phyloP scores from a whole-genome alignment of 2,888 invertebrate species.

The Villa cingulata region DNA sequence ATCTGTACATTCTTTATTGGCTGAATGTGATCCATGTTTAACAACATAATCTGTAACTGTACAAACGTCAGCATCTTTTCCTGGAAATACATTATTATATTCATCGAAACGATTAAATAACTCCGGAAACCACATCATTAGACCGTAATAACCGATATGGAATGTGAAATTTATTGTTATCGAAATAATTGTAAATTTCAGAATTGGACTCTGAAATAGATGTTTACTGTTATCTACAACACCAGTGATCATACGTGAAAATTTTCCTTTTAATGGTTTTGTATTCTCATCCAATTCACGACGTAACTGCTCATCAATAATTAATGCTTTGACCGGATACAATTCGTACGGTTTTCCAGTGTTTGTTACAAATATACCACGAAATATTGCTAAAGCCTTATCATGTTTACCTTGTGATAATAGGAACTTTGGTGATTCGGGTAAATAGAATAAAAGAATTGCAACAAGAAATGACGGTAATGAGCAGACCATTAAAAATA shows the following conservation, averaged over 20 bases:
- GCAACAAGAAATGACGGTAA: constrained; percentile 80
- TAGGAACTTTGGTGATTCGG: constrained; percentile 85
- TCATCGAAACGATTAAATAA: constrained; percentile 83
- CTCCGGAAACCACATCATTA: constrained; percentile 97
- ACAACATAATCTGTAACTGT: constrained; percentile 66
- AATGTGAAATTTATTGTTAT: constrained; percentile 85
- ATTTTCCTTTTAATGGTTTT: constrained; percentile 49
- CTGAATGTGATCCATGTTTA: constrained; percentile 47
- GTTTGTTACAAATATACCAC: constrained; percentile 66
- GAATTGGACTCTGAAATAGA: constrained; percentile 64
- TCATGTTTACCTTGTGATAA: constrained; percentile 65
- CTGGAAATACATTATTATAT: constrained; percentile 53
- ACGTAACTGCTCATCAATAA: constrained; percentile 44
- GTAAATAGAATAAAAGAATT: constrained; percentile 64
- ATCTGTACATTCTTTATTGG: constrained; percentile 46
- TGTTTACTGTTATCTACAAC: constrained; percentile 71
- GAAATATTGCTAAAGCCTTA: constrained; percentile 68
- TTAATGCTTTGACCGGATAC: constrained; percentile 61
- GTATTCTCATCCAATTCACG: constrained; percentile 29
- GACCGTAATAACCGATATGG: constrained; percentile 89
- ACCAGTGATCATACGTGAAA: constrained; percentile 57
- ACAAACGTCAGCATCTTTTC: constrained; percentile 55
- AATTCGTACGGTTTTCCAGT: constrained; percentile 59
- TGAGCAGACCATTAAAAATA: constrained; percentile 78
- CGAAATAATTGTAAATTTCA: constrained; percentile 70